Conservation (phyloP, 2,113 vertebrate species). For the Pogonocichla stellata region DNA sequence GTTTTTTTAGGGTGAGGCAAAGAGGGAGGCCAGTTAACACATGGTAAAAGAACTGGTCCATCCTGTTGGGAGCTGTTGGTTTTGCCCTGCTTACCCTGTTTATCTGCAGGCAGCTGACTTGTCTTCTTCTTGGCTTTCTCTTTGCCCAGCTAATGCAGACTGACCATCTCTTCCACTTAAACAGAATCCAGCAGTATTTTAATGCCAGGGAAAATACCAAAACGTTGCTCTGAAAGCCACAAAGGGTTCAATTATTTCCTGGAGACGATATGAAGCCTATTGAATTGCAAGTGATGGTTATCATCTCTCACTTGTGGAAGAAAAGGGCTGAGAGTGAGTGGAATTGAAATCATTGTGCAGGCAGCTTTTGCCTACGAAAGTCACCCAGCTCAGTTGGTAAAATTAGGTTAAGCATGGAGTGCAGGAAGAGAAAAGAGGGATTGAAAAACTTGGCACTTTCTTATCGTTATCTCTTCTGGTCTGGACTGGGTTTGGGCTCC, state of each 20-base stretch:
- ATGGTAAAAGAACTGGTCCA: background rate
- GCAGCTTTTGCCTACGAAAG: slow-evolving; percentile 23
- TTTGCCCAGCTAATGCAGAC: background rate
- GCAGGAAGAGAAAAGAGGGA: background rate
- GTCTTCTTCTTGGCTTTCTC: background rate
- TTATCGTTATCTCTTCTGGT: background rate
- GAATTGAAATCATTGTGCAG: slow-evolving; percentile 16
- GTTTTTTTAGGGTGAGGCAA: background rate
- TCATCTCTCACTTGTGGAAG: background rate
- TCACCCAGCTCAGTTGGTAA: background rate
- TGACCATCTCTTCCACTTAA: slow-evolving; percentile 39
- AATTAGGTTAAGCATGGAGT: background rate
- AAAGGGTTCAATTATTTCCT: slow-evolving; percentile 57
- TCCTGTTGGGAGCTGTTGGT: background rate
- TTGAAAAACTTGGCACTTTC: background rate
- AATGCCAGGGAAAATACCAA: slow-evolving; percentile 47
- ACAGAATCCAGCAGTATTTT: slow-evolving; percentile 15
- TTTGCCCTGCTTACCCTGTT: background rate
- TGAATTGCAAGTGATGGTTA: slow-evolving; percentile 63
- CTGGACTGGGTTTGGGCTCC: background rate
- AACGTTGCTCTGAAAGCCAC: slow-evolving; percentile 41
- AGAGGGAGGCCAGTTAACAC: background rate
- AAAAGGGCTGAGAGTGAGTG: slow-evolving; percentile 18
- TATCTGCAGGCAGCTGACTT: background rate
- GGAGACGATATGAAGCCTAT: slow-evolving; percentile 47